These are phyloP conservation scores for Ctenopoma kingsleyae DNA, from an alignment of 2,797 vertebrate genomes.

Conservation along the genomic window DNA sequence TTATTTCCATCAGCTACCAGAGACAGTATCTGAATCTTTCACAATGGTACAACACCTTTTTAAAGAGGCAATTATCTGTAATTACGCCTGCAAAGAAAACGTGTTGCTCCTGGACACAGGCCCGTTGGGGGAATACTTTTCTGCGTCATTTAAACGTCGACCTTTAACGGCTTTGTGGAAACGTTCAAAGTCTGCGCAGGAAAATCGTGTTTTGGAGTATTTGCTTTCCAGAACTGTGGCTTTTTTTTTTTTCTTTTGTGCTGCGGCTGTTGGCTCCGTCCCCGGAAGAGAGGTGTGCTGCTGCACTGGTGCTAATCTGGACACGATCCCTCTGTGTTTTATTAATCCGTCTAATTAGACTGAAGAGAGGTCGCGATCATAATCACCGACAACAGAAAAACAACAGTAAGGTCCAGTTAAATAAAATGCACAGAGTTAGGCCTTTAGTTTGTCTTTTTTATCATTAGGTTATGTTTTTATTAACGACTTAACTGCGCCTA, in stretches of 20 bases:
- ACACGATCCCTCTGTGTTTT: slow-evolving; percentile 31
- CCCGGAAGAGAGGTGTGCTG: slow-evolving; percentile 68
- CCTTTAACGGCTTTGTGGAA: slow-evolving; percentile 78
- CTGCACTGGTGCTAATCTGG: slow-evolving; percentile 23
- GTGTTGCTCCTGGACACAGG: slow-evolving; percentile 70
- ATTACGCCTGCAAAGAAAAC: slow-evolving; percentile 78
- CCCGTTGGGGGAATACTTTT: slow-evolving; percentile 76
- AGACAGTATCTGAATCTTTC: slow-evolving; percentile 45
- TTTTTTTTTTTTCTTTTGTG: slow-evolving; percentile 44
- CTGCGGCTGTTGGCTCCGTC: slow-evolving; percentile 57
- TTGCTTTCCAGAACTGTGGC: slow-evolving; percentile 69
- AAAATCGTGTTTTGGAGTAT: slow-evolving; percentile 58
- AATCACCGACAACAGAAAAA: slow-evolving; percentile 28
- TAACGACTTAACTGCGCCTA: not conserved
- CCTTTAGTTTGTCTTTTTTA: not conserved
- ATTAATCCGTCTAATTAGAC: slow-evolving; percentile 47
- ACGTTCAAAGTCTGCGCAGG: slow-evolving; percentile 56
- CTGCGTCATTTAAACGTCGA: slow-evolving; percentile 83
- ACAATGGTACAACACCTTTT: slow-evolving; percentile 72
- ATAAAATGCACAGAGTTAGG: not conserved
- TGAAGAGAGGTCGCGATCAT: slow-evolving; percentile 11
- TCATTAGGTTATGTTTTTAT: not conserved
- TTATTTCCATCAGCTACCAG: slow-evolving; percentile 42
- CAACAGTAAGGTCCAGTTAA: not conserved
- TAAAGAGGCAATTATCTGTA: slow-evolving; percentile 81